Percentiles rank a stretch among this genome's conserved stretches.
phyloP scores from a whole-genome alignment of 2,888 invertebrate genomes.

The Dyspetes luteomarginatus region DNA sequence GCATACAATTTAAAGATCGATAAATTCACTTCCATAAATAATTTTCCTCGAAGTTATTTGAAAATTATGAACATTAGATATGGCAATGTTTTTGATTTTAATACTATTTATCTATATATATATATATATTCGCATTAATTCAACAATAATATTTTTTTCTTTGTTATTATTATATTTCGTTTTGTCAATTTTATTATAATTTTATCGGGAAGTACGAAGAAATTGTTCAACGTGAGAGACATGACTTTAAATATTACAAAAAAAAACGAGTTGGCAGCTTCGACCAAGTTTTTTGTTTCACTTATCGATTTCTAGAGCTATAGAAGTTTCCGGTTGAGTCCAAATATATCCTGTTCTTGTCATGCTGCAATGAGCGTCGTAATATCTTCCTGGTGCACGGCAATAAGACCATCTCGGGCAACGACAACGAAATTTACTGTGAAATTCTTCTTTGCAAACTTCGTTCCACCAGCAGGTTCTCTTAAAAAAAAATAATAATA shows the following conservation, averaged over 20 bases:
- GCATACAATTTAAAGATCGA: not conserved
- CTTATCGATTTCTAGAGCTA: constrained; percentile 78
- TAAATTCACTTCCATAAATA: not conserved
- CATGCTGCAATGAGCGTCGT: constrained; percentile 95
- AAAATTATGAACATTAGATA: not conserved
- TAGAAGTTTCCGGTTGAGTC: constrained; percentile 88
- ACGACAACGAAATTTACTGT: constrained; percentile 93
- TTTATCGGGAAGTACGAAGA: not conserved
- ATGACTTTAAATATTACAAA: not conserved
- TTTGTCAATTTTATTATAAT: not conserved
- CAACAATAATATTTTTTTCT: not conserved
- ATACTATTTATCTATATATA: not conserved
- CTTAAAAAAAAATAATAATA: constrained; percentile 83
- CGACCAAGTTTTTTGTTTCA: constrained; percentile 46
- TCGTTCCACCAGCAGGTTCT: constrained; percentile 97
- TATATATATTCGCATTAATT: not conserved
- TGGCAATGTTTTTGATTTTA: constrained; percentile 19
- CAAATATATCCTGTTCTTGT: constrained; percentile 96
- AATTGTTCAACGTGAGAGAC: not conserved
- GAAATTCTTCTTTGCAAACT: constrained; percentile 96
- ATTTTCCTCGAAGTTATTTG: not conserved
- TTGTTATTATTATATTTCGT: not conserved
- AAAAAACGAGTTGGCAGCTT: constrained; percentile 27
- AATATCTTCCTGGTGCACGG: constrained; percentile 94
- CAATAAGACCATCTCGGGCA: constrained; percentile 96